These are phyloP conservation scores for Circaetus gallicus DNA, from an alignment of 2,113 vertebrate genomes.

Conservation along the genomic window DNA sequence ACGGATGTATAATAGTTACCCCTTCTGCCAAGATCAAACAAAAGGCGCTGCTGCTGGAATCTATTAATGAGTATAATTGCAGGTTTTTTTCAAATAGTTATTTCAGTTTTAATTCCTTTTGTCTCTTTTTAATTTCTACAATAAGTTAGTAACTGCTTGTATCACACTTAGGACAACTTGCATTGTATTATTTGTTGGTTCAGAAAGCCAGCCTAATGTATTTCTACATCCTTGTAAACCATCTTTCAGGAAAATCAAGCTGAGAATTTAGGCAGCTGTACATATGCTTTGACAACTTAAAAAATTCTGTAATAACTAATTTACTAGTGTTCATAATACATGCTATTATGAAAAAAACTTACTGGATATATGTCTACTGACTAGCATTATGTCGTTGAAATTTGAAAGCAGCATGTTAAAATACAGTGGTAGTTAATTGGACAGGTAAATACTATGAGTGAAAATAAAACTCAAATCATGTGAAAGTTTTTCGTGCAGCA, in stretches of 20 bases:
- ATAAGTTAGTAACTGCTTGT: not conserved
- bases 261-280: not conserved
- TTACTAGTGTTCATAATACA: not conserved
- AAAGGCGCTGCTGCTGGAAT: not conserved
- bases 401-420: not conserved
- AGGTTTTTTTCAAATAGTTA: not conserved
- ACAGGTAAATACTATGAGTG: not conserved
- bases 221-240: not conserved
- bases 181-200: not conserved
- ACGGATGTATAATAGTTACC: not conserved
- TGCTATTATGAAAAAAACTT: not conserved
- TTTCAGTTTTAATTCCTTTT: not conserved
- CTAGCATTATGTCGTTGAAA: not conserved
- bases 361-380: not conserved
- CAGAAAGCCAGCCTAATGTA: not conserved
- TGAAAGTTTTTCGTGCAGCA: not conserved
- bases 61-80: not conserved
- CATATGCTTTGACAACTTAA: not conserved
- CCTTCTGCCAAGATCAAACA: conserved; percentile 20
- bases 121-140: not conserved
- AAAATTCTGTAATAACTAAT: not conserved
- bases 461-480: not conserved
- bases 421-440: not conserved
- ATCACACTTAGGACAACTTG: not conserved
- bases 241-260: not conserved